Evolutionary conservation across 2,888 invertebrate genomes (phyloP).

Genomic region (Cantharis lateralis): DNA sequence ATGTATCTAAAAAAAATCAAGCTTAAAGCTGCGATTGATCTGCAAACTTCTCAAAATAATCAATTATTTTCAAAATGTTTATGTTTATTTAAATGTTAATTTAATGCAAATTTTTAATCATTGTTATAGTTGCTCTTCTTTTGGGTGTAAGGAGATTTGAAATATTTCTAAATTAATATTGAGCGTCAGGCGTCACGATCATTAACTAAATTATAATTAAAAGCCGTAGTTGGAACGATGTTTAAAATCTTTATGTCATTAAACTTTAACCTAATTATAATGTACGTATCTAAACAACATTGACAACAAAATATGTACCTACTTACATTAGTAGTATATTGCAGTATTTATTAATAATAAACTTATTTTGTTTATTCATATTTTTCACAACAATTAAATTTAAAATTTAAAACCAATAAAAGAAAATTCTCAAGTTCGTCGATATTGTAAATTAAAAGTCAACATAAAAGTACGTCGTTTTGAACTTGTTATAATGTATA

Average conservation of each 20-base stretch:
- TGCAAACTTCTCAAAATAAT: too few species aligned
- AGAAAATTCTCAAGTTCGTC: background rate
- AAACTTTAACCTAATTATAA: slow-evolving; percentile 1
- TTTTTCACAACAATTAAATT: background rate
- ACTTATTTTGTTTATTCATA: background rate
- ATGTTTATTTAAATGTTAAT: background rate
- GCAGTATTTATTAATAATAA: background rate
- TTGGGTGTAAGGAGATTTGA: background rate
- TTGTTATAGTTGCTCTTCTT: background rate
- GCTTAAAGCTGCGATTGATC: too few species aligned
- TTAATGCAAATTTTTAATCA: background rate
- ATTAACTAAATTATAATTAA: background rate
- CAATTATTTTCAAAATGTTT: too few species aligned
- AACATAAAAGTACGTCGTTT: background rate
- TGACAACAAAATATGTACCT: background rate
- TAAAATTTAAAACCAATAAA: background rate
- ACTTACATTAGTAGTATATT: background rate
- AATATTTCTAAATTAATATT: background rate
- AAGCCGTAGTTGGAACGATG: background rate
- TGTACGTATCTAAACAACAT: background rate
- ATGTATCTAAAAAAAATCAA: too few species aligned
- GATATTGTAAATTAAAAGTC: background rate
- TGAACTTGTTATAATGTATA: background rate
- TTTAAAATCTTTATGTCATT: background rate
- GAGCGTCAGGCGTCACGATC: background rate